Conservation (phyloP, 2,797 vertebrate species). For the Phaenicophaeus curvirostris region DNA sequence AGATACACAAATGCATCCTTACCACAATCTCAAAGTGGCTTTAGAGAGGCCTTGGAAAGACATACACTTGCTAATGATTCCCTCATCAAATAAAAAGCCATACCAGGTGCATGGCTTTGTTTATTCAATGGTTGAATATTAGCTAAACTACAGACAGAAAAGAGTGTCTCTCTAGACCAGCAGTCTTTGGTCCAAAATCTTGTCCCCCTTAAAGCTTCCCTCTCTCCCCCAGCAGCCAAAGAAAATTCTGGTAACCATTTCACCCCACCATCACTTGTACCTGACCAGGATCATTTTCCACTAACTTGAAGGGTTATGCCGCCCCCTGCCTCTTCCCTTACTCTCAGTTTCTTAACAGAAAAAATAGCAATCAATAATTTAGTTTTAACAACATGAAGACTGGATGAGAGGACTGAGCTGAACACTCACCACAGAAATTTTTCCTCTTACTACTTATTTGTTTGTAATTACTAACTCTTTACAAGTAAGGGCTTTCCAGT, state of each 20-base stretch:
- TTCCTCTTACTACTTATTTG: neutral
- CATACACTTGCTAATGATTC: neutral
- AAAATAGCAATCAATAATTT: neutral
- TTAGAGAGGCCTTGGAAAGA: neutral
- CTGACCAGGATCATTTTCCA: neutral
- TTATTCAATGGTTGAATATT: conserved; percentile 7
- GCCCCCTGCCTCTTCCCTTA: neutral
- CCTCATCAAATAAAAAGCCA: neutral
- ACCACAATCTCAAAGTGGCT: neutral
- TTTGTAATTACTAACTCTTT: neutral
- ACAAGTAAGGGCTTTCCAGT: neutral
- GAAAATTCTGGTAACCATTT: neutral
- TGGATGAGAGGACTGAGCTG: neutral
- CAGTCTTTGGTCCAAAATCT: neutral
- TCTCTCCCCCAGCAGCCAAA: neutral
- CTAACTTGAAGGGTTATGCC: neutral
- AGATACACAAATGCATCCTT: neutral
- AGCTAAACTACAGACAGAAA: neutral
- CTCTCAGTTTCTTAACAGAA: neutral
- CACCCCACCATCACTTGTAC: neutral
- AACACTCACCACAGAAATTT: neutral
- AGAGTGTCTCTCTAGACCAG: neutral
- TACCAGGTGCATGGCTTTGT: neutral
- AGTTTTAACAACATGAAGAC: neutral
- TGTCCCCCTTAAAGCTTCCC: neutral